Evolutionary conservation across 1,140 invertebrate genomes (phyloP), one percentile per base, ranked within the genome.

Genomic region (Hyphantria cunea): DNA sequence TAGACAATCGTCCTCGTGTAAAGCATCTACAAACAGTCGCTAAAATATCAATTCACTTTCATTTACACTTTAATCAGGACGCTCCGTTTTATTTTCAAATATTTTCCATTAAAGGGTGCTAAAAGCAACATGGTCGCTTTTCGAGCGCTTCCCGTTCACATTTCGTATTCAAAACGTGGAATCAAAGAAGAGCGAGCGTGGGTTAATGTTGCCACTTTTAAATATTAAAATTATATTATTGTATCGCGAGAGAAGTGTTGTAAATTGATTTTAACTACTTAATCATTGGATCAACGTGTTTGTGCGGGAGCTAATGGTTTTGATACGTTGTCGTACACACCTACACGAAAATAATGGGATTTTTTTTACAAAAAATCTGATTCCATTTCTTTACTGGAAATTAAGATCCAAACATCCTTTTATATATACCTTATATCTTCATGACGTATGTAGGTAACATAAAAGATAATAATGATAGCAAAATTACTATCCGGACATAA

Each of bases 201-300:
- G 68, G 75, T 80, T 84, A 84, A 84, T 86, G 80, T 82, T 78
- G 74, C 51, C 76, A 82, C 72, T 86, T 84, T 87, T 82, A 86
- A 86, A 85, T 86, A 86, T 86, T 86, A 81, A 89, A 82, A 87
- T 82, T 78, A 78, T 70, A 84, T 87, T 82, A 86, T 81, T 81
- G 72, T 82, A 60, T 75, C 74, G 78, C 71, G 69, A 82, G 64
- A 81, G 74, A 79, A 76, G 72, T 74, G 69, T 68, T 66, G 77
- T 74, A 81, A 86, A 83, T 77, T 80, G 76, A 58, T 76, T 73
- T 48, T 76, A 80, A 80, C 74, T 73, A 72, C 66, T 63, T 68
- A 62, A 62, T 58, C 53, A 45, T 33, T 14, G 56, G 14, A 53
- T 44, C 51, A 11, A 55, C 41, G 25, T 34, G 9, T 33, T 15